These are phyloP conservation scores for Eublepharis macularius DNA, from an alignment of 2,113 vertebrate genomes.

Conservation along the genomic window DNA sequence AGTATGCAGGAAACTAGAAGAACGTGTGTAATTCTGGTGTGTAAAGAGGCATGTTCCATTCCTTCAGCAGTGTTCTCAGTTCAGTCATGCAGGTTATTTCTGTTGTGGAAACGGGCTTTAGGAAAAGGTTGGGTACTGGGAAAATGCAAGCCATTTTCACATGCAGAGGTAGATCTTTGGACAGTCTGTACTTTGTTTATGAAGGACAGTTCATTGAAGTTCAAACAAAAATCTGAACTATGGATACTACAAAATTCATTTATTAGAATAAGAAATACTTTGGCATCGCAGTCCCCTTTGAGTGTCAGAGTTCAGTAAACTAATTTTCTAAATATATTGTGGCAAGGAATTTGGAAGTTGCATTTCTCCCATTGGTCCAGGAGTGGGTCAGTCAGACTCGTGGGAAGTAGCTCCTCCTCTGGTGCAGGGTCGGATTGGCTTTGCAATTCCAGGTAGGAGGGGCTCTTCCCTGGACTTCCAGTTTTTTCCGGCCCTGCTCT, in stretches of 20 bases:
- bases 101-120: too few relatives aligned
- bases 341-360: background rate
- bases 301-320: background rate
- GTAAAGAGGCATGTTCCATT: background rate
- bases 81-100: too few relatives aligned
- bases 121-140: too few relatives aligned
- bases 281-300: too few relatives aligned
- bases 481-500: too few relatives aligned
- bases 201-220: background rate
- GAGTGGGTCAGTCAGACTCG: too few relatives aligned
- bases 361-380: too few relatives aligned
- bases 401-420: too few relatives aligned
- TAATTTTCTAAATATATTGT: background rate
- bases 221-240: background rate
- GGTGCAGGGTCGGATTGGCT: too few relatives aligned
- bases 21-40: background rate
- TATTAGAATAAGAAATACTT: background rate
- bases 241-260: background rate
- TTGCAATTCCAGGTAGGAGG: too few relatives aligned
- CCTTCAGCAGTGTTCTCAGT: background rate
- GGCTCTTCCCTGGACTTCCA: too few relatives aligned
- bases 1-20: background rate
- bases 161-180: background rate
- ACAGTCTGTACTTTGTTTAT: background rate
- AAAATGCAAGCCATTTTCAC: background rate